These are phyloP conservation scores for Siphamia tubifer DNA, from an alignment of 2,113 vertebrate genomes.

Conservation along the genomic window DNA sequence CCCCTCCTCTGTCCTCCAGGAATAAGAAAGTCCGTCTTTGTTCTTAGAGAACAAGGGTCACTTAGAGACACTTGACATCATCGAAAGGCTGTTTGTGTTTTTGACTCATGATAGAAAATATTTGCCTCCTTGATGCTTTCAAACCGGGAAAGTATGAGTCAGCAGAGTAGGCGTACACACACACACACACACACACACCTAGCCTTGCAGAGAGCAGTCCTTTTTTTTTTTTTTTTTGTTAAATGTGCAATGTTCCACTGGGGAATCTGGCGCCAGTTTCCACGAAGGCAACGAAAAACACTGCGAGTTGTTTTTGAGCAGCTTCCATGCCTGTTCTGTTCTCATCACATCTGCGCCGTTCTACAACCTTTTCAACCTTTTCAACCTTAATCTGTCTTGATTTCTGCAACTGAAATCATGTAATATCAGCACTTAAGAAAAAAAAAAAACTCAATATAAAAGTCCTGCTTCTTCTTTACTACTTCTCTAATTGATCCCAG, in stretches of 20 bases:
- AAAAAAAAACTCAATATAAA: background rate
- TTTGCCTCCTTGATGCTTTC: conserved; percentile 32
- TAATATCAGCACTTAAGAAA: conserved; percentile 40
- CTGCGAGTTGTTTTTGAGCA: conserved; percentile 4
- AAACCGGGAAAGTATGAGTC: conserved; percentile 38
- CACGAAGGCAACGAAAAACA: conserved; percentile 13
- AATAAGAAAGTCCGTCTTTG: conserved; percentile 40
- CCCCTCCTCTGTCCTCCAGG: background rate
- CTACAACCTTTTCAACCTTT: too few species aligned
- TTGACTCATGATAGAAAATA: conserved; percentile 46
- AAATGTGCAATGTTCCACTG: background rate
- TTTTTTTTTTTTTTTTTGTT: too few species aligned
- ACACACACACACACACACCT: background rate
- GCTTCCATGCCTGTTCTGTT: background rate
- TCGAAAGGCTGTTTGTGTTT: conserved; percentile 43
- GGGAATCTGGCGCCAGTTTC: background rate
- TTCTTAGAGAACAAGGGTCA: conserved; percentile 48
- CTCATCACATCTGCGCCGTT: background rate
- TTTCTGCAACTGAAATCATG: background rate
- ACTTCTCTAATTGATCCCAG: conserved; percentile 51
- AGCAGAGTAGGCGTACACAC: conserved; percentile 28
- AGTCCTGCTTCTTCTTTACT: conserved; percentile 5
- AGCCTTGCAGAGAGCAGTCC: conserved; percentile 6
- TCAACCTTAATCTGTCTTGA: background rate
- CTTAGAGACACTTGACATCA: conserved; percentile 53